These are phyloP conservation scores for Irena cyanogastra DNA, from an alignment of 2,113 vertebrate genomes.

Conservation along the genomic window DNA sequence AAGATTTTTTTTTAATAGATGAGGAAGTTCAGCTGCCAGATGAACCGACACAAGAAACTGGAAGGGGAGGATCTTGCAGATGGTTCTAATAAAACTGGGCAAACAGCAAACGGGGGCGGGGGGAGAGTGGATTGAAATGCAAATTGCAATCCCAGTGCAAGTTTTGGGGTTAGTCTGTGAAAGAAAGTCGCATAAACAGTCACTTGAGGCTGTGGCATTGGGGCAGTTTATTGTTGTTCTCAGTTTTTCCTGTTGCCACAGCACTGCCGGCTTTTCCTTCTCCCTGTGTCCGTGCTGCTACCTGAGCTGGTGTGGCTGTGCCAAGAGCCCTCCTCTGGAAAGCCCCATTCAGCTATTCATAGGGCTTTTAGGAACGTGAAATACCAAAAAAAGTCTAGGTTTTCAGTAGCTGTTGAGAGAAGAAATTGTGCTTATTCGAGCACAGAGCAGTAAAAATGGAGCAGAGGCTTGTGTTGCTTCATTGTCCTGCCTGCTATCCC, in stretches of 20 bases:
- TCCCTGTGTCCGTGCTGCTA: neutral
- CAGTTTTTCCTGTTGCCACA: neutral
- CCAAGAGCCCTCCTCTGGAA: neutral
- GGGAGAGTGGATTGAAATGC: neutral
- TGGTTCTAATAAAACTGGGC: slow-evolving; percentile 38
- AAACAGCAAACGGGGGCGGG: neutral
- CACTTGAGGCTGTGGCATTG: neutral
- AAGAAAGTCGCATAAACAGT: neutral
- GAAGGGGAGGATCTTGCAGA: slow-evolving; percentile 39
- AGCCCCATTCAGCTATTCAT: neutral
- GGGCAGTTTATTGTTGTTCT: neutral
- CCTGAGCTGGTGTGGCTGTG: neutral
- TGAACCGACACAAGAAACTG: neutral
- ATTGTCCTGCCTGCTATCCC: neutral
- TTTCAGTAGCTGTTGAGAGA: neutral
- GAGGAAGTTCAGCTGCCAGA: slow-evolving; percentile 40
- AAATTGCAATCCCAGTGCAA: neutral
- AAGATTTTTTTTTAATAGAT: slow-evolving; percentile 26
- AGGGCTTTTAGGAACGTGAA: neutral
- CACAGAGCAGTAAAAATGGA: neutral
- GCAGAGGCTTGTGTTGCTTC: neutral
- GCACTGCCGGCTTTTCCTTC: neutral
- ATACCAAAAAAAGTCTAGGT: neutral
- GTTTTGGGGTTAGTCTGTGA: neutral
- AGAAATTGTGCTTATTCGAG: neutral